Evolutionary conservation across 1,140 invertebrate species (phyloP).

Genomic region (Medauroidea extradentata): DNA sequence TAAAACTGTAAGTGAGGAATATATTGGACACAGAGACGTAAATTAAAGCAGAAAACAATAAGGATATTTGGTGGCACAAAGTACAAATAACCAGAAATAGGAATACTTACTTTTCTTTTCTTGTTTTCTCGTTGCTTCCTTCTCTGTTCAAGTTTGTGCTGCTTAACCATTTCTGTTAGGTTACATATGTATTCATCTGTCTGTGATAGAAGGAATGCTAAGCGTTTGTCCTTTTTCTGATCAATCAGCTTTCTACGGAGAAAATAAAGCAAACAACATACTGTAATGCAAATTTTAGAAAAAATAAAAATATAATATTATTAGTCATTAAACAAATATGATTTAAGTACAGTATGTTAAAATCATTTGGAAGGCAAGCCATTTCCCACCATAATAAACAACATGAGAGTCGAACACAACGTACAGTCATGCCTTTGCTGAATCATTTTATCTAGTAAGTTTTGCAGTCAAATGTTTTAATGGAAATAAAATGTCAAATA

Average conservation of each 20-base stretch:
- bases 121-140: slow-evolving; percentile 38
- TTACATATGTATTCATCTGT: slow-evolving; percentile 67
- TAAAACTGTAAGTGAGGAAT: not conserved
- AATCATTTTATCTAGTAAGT: too few species aligned
- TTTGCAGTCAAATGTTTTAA: too few species aligned
- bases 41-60: not conserved
- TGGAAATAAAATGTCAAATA: too few species aligned
- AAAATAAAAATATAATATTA: not conserved
- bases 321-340: not conserved
- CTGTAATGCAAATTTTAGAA: not conserved
- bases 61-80: too few species aligned
- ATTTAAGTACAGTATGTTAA: not conserved
- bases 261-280: slow-evolving; percentile 16
- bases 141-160: slow-evolving; percentile 47
- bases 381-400: too few species aligned
- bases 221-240: slow-evolving; percentile 67
- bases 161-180: slow-evolving; percentile 56
- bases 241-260: slow-evolving; percentile 58
- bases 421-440: too few species aligned
- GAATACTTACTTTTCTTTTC: slow-evolving; percentile 31
- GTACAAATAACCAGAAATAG: too few species aligned
- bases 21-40: not conserved
- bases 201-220: slow-evolving; percentile 62
- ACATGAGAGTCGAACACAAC: too few species aligned
- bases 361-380: not conserved